These are phyloP conservation scores for Apoda limacodes DNA, from an alignment of 2,888 invertebrate genomes.

Conservation along the genomic window DNA sequence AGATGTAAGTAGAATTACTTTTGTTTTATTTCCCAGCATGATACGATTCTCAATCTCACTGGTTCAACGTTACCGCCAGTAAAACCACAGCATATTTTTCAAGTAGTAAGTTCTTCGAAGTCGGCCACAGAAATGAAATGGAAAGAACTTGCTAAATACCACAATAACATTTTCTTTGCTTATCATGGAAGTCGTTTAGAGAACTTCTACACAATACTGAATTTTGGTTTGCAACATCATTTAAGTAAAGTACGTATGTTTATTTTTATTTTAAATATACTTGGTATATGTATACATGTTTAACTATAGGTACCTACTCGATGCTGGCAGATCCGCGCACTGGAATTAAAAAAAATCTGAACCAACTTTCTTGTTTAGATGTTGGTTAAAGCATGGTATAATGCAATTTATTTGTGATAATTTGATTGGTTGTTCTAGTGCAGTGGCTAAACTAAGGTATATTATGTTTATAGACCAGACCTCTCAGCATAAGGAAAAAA, in stretches of 20 bases:
- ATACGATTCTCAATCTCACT: conserved; percentile 62
- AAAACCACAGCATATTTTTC: conserved; percentile 76
- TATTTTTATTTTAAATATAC: too few species aligned
- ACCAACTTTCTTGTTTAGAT: too few species aligned
- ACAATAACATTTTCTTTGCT: conserved; percentile 71
- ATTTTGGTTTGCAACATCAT: conserved; percentile 81
- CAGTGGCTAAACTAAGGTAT: too few species aligned
- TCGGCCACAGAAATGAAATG: conserved; percentile 71
- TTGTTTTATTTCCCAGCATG: conserved; percentile 52
- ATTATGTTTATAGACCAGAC: too few species aligned
- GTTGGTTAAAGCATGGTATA: too few species aligned
- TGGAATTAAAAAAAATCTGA: too few species aligned
- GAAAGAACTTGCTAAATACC: conserved; percentile 64
- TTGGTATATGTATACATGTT: too few species aligned
- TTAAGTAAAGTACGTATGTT: conserved; percentile 73
- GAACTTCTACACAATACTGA: conserved; percentile 84
- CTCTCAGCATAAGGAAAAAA: too few species aligned
- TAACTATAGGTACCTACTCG: too few species aligned
- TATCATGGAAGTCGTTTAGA: conserved; percentile 86
- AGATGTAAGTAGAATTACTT: not conserved
- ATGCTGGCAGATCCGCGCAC: too few species aligned
- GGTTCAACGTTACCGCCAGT: conserved; percentile 49
- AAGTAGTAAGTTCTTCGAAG: conserved; percentile 68
- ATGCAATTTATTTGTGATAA: too few species aligned
- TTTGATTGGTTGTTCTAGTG: too few species aligned